These are phyloP conservation scores for Myripristis murdjan DNA, from an alignment of 2,797 vertebrate genomes.

Conservation along the genomic window DNA sequence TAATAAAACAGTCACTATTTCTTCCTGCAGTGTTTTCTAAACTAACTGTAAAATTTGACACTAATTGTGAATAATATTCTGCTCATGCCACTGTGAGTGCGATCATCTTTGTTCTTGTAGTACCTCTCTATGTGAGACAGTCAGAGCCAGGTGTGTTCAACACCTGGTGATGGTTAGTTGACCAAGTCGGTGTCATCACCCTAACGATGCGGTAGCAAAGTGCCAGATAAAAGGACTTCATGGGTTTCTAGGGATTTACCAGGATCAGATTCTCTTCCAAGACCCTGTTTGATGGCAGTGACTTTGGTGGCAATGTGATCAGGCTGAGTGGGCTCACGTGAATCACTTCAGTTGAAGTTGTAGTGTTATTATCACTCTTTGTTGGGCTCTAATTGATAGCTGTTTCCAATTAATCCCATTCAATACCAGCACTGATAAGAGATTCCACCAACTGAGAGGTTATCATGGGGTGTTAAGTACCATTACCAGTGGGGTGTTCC, in stretches of 20 bases:
- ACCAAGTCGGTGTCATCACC: slow-evolving; percentile 44
- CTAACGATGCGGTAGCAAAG: slow-evolving; percentile 40
- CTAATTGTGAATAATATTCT: neutral
- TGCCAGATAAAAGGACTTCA: slow-evolving; percentile 61
- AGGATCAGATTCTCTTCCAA: slow-evolving; percentile 61
- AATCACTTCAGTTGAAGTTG: slow-evolving; percentile 52
- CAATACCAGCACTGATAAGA: slow-evolving; percentile 42
- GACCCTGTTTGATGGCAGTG: slow-evolving; percentile 62
- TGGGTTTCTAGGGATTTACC: slow-evolving; percentile 75
- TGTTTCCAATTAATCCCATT: slow-evolving; percentile 55
- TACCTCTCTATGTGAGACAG: slow-evolving; percentile 15
- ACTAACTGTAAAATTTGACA: neutral
- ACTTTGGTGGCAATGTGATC: slow-evolving; percentile 16
- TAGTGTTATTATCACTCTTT: slow-evolving; percentile 55
- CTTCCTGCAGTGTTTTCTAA: neutral
- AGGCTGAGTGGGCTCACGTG: slow-evolving; percentile 41
- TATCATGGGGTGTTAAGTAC: slow-evolving; percentile 34
- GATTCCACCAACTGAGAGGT: slow-evolving; percentile 27
- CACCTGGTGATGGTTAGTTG: slow-evolving; percentile 13
- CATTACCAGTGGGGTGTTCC: slow-evolving; percentile 4
- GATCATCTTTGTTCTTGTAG: neutral
- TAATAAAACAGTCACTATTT: slow-evolving; percentile 13
- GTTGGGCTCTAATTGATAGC: slow-evolving; percentile 68
- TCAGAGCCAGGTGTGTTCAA: slow-evolving; percentile 27
- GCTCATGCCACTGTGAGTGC: neutral